Percentiles rank a stretch among this genome's conserved stretches.
These are phyloP conservation scores for Orthochromis indermauri DNA, from an alignment of 2,113 vertebrate species.

Conservation along the genomic window DNA sequence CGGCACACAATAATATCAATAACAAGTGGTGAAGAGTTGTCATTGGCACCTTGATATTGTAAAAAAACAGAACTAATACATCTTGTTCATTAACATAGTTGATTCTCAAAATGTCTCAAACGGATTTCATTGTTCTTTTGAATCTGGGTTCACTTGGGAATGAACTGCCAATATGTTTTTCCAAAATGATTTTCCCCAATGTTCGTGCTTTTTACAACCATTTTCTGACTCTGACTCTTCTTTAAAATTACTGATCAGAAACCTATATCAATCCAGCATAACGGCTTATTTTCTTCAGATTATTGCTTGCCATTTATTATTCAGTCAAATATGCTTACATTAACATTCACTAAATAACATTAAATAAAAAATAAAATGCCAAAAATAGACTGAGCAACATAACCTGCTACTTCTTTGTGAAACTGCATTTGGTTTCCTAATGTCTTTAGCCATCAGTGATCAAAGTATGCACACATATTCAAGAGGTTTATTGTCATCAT, in stretches of 20 bases:
- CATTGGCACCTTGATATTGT: constrained; percentile 5
- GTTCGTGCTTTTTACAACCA: background rate
- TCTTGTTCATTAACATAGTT: background rate
- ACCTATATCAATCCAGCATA: background rate
- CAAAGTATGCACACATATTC: background rate
- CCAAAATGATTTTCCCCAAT: background rate
- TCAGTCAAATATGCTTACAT: background rate
- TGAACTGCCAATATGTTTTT: background rate
- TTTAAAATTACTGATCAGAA: background rate
- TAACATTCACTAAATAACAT: background rate
- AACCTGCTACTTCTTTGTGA: background rate
- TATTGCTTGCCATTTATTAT: background rate
- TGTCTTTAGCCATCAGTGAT: background rate
- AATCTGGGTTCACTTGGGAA: background rate
- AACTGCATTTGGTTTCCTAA: background rate
- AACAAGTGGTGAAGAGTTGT: constrained; percentile 62
- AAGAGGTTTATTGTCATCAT: background rate
- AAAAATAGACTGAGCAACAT: background rate
- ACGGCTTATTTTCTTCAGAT: background rate
- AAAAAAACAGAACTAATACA: background rate
- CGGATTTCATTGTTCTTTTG: background rate
- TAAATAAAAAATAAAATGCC: background rate
- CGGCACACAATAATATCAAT: constrained; percentile 32
- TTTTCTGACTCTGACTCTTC: background rate
- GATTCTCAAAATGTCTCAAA: background rate